Evolutionary conservation across 2,888 invertebrate genomes (phyloP), one percentile per base, ranked within the genome.

Genomic region (Drosophila macrospina): DNA sequence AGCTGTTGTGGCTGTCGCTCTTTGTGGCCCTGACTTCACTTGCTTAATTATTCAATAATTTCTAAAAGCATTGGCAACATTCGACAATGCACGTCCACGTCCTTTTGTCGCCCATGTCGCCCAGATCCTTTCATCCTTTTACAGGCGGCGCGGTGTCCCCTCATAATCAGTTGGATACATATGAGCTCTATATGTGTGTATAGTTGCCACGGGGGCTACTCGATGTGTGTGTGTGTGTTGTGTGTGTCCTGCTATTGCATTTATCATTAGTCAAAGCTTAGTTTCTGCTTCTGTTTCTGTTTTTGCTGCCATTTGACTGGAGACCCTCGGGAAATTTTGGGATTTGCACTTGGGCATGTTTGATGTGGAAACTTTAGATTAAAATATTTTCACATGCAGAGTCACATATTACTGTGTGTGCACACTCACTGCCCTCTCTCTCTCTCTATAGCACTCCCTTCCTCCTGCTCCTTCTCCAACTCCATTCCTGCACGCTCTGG

Each of bases 41-140:
- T 86, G 81, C 82, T 91, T 89, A 91, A 91, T 91, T 90, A 91
- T 91, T 91, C 85, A 91, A 85, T 87, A 90, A 91, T 91, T 91
- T 91, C 78, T 89, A 89, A 89, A 85, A 85, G 85, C 85, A 85
- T 85, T 87, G 88, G 77, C 76, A 85, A 85, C 83, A 86, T 69
- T 57, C 73, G 80, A 76, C 79, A 54, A 69, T 54, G 55, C 28
- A 45, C 24, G 11, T 42, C 24, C 13, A 24, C 28, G 8, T 24
- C 16, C 41, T 3, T 3, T n/a, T 55, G 60, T 61, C 45, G 52
- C 64, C 45, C 71, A 76, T 63, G 64, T 70, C 63, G 63, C 41
- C 42, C 45, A 28, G 73, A 75, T 75, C 74, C 74, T 75, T 78
- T 85, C 85, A 85, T 85, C 89, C 86, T 89, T 76, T 70, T 56